A percentile compares a stretch with the other conserved stretches of the same genome.
Evolutionary conservation across 1,140 invertebrate genomes (phyloP).

Genomic region (Platorchestia sp.): DNA sequence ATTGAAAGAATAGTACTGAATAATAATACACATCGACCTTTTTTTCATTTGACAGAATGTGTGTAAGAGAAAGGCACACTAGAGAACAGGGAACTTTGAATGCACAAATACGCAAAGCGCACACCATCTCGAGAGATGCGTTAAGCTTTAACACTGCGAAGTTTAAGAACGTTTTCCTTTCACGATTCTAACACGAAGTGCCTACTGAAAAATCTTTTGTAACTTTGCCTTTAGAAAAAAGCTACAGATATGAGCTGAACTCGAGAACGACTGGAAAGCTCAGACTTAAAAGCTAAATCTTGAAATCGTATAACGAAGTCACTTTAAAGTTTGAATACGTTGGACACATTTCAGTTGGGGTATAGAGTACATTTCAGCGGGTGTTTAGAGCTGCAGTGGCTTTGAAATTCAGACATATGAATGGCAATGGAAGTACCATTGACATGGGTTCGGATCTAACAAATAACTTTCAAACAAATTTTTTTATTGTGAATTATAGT

Average conservation of each 20-base stretch:
- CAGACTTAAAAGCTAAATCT: background rate
- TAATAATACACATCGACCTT: background rate
- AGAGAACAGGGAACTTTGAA: background rate
- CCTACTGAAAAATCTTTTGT: background rate
- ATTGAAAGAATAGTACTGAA: background rate
- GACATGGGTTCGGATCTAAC: background rate
- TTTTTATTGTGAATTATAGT: background rate
- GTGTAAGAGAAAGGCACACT: background rate
- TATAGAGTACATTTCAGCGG: background rate
- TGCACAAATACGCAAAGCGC: background rate
- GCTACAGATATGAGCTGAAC: background rate
- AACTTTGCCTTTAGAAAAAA: background rate
- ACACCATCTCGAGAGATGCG: background rate
- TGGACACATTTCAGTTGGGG: background rate
- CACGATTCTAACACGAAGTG: background rate
- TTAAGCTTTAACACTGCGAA: background rate
- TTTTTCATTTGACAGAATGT: background rate
- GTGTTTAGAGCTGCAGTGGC: background rate
- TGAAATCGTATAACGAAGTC: background rate
- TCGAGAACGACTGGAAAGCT: background rate
- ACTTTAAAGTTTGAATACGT: background rate
- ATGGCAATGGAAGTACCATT: background rate
- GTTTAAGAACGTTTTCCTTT: background rate
- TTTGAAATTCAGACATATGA: background rate
- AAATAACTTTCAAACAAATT: background rate